These are phyloP conservation scores for Lordiphosa mommai DNA, from an alignment of 1,140 invertebrate species.

Conservation along the genomic window DNA sequence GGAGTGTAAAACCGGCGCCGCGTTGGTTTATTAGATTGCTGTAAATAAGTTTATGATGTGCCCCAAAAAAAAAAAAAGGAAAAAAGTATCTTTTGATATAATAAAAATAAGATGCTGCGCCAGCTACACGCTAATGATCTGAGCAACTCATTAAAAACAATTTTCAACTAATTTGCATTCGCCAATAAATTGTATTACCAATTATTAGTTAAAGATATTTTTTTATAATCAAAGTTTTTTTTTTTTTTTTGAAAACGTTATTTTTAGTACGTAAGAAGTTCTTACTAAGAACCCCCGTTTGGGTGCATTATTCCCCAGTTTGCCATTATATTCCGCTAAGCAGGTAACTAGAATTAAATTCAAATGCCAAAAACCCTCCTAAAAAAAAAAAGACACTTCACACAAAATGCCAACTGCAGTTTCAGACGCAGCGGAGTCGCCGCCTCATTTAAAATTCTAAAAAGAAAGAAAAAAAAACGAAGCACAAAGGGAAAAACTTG, in stretches of 20 bases:
- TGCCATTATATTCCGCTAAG: conserved; percentile 11
- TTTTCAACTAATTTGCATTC: conserved; percentile 29
- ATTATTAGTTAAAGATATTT: too few species aligned
- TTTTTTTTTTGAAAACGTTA: too few species aligned
- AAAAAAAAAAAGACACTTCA: background rate
- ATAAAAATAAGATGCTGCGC: conserved; percentile 18
- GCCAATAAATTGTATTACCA: too few species aligned
- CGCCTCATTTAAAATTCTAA: conserved; percentile 58
- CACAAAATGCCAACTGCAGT: conserved; percentile 19
- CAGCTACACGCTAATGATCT: conserved; percentile 21
- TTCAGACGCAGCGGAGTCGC: conserved; percentile 40
- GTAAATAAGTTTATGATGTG: conserved; percentile 70
- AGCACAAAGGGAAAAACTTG: conserved; percentile 6
- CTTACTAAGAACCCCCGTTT: too few species aligned
- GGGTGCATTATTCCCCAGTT: too few species aligned
- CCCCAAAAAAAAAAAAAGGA: conserved; percentile 35
- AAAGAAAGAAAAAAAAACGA: background rate
- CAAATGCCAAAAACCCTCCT: too few species aligned
- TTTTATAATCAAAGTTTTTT: too few species aligned
- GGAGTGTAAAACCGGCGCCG: conserved; percentile 62
- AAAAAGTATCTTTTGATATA: conserved; percentile 16
- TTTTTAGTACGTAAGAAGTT: too few species aligned
- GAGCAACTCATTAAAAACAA: background rate
- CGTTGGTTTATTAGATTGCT: conserved; percentile 71
- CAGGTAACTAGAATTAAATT: conserved; percentile 13